Evolutionary conservation across 64 coral and sea anemone genomes (phyloP).

Genomic region (Porites lutea): DNA sequence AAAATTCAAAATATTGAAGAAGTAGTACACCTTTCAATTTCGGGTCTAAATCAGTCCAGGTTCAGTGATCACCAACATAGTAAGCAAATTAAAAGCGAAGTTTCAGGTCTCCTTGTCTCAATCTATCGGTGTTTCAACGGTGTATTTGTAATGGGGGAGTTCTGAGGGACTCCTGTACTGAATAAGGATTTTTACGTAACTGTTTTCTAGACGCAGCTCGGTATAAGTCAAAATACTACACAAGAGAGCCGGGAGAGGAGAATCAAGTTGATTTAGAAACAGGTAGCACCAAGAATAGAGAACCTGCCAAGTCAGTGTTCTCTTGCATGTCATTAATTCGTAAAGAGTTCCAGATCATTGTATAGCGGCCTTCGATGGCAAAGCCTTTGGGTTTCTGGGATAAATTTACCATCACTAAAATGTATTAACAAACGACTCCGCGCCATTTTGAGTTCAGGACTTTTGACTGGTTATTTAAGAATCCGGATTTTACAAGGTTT

Average conservation of each 20-base stretch:
- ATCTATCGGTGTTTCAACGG: too few relatives aligned
- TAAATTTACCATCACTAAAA: background rate
- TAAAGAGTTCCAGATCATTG: slow-evolving; percentile 22
- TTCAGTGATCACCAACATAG: too few relatives aligned
- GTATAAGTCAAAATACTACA: background rate
- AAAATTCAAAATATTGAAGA: too few relatives aligned
- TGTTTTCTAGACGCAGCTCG: too few relatives aligned
- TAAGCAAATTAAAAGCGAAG: too few relatives aligned
- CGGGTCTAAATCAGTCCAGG: too few relatives aligned
- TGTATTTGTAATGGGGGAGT: too few relatives aligned
- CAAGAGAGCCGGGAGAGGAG: background rate
- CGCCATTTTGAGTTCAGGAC: background rate
- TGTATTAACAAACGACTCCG: background rate
- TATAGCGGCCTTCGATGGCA: background rate
- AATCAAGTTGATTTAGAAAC: background rate
- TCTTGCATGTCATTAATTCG: slow-evolving; percentile 55
- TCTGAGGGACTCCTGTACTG: too few relatives aligned
- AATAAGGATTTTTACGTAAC: too few relatives aligned
- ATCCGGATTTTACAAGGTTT: background rate
- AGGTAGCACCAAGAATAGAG: slow-evolving; percentile 42
- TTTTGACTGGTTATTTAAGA: background rate
- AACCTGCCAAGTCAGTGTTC: slow-evolving; percentile 27
- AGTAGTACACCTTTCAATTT: too few relatives aligned
- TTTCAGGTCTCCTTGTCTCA: too few relatives aligned
- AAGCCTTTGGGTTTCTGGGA: background rate